A percentile compares a stretch with the other conserved stretches of the same genome.
phyloP scores from a whole-genome alignment of 1,140 invertebrate genomes.

The Zaprionus kolodkinae region DNA sequence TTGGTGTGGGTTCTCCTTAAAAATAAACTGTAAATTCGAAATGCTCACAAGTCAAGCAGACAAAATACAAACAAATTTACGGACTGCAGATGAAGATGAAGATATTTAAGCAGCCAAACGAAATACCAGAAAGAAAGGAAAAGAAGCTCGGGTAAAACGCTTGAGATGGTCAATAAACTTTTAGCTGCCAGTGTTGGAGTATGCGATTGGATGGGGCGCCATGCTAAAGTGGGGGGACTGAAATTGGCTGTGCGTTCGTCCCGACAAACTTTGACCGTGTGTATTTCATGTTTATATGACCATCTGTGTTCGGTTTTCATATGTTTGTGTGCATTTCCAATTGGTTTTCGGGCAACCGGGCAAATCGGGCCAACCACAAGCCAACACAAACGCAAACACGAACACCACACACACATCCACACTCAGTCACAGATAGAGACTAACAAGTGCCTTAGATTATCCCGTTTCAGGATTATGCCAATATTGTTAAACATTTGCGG shows the following conservation, averaged over 20 bases:
- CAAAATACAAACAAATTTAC: slow-evolving; percentile 54
- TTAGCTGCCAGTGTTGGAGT: slow-evolving; percentile 2
- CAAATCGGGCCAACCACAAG: slow-evolving; percentile 14
- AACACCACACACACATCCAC: not conserved
- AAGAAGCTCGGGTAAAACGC: slow-evolving; percentile 25
- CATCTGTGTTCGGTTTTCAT: slow-evolving; percentile 15
- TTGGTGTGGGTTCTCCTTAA: slow-evolving; percentile 21
- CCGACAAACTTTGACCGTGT: slow-evolving; percentile 31
- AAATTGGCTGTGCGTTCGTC: slow-evolving; percentile 24
- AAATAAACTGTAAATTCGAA: slow-evolving; percentile 45
- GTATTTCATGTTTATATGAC: slow-evolving; percentile 40
- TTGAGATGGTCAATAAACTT: slow-evolving; percentile 53
- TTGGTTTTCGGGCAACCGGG: slow-evolving; percentile 8
- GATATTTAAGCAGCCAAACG: slow-evolving; percentile 48
- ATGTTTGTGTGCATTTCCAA: slow-evolving; percentile 38
- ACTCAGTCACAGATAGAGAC: not conserved
- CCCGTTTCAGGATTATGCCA: slow-evolving; percentile 23
- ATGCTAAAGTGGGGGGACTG: slow-evolving; percentile 15
- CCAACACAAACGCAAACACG: slow-evolving; percentile 7
- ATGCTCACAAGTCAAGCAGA: slow-evolving; percentile 29
- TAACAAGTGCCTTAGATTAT: slow-evolving; percentile 16
- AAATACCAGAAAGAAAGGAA: slow-evolving; percentile 22
- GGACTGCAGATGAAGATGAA: slow-evolving; percentile 26
- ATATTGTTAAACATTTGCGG: slow-evolving; percentile 31
- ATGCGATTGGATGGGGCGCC: slow-evolving; percentile 28